phyloP scores from a whole-genome alignment of 2,797 vertebrate species.

The Thamnophis elegans region DNA sequence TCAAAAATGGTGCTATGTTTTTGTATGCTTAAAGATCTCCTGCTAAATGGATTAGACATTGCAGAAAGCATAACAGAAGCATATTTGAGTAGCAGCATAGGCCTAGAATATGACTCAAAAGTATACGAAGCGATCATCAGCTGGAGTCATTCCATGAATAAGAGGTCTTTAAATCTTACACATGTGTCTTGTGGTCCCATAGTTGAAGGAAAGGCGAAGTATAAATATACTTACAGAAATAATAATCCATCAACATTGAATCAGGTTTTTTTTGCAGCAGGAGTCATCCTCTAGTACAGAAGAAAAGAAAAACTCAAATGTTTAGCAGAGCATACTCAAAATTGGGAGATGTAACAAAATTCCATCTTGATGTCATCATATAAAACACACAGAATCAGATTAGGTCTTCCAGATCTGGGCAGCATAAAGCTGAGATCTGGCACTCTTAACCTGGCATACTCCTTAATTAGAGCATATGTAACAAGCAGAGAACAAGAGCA shows the following conservation, averaged over 20 bases:
- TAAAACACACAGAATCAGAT: not conserved
- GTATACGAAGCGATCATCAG: not conserved
- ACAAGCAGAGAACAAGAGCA: not conserved
- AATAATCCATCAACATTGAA: not conserved
- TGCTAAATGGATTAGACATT: not conserved
- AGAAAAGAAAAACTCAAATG: not conserved
- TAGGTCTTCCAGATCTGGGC: not conserved
- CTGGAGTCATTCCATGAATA: not conserved
- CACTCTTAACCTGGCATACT: not conserved
- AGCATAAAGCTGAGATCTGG: not conserved
- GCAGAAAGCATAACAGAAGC: not conserved
- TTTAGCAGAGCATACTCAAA: not conserved
- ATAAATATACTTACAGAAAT: not conserved
- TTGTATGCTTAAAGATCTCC: not conserved
- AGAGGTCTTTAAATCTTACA: not conserved
- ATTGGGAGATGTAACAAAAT: not conserved
- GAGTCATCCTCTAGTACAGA: not conserved
- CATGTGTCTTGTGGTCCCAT: not conserved
- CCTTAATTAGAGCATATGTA: not conserved
- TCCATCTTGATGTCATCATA: not conserved
- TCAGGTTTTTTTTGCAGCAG: not conserved
- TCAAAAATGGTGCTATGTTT: not conserved
- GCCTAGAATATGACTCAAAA: not conserved
- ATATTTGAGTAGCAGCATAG: not conserved
- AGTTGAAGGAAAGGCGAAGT: not conserved